Evolutionary conservation across 2,113 vertebrate species (phyloP), one percentile per base, ranked within the genome.

Genomic region (Grantiella picta): DNA sequence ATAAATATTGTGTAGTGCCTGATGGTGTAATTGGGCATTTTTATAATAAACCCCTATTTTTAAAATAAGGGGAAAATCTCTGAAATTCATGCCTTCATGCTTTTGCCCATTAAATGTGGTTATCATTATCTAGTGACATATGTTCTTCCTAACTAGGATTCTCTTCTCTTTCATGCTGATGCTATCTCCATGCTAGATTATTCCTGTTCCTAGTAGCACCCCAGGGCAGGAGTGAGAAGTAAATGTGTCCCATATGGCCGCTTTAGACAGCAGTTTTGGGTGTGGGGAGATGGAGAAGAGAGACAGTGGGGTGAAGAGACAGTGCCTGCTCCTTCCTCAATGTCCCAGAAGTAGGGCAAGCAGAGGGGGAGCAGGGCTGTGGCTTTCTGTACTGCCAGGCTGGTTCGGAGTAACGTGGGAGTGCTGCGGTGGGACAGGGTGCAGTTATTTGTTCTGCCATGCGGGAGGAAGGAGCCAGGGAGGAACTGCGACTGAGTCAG

Each of bases 401-500:
- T 44, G 11, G 16, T 24, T 38, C 16, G 45, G 72, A 44, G 33
- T 52, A 40, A 20, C 0, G 8, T 42, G 61, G 72, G 60, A 83
- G 81, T 19, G 13, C 40, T 78, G 61, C 38, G 2, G 35, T 40
- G 77, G 60, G 59, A 66, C 2, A 3, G 82, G 68, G 22, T 49
- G 84, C 76, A 86, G 45, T 71, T 12, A 20, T 87, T 86, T 88
- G 56, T 65, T 83, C 59, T 89, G 42, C 92, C 18, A 4, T 56
- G 60, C 2, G 2, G 50, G 86, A 80, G 92, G 85, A 92, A 90
- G 68, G 85, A 96, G 92, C 90, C 92, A 86, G 94, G 90, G 85
- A 90, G 90, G 95, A 94, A 42, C 79, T 49, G 83, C 15, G 36
- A 19, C 90, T 92, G 91, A 96, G 84, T 96, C 95, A 96, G 75